Base-by-base conservation (phyloP, 2,113 vertebrate species). In the Phoxinus phoxinus region DNA sequence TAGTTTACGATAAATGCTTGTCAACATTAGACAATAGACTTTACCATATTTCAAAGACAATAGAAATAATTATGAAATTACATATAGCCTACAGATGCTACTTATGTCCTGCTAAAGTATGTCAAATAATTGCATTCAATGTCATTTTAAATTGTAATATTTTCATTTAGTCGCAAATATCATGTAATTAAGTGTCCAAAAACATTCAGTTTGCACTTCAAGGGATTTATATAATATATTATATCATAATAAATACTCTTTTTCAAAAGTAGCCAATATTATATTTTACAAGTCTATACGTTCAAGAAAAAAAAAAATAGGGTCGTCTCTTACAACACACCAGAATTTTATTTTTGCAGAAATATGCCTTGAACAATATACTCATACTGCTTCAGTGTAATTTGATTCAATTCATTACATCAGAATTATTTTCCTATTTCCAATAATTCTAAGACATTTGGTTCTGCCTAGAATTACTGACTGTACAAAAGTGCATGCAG, bases 401-500 rank as follows among this genome's bases (percentile, higher is more conserved):
- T 46, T 46, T 15, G 1, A 48, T 46, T 46, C 6, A 17, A 12
- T 63, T 6, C 2, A 80, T 27, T 63, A 25, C 15, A 63, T 80
- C 15, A 5, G 27, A 65, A 46, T 81, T 17, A 65, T 81, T 41
- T 15, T 81, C 76, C 10, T 46, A 19, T 46, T 3, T 65, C 13
- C 37, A 61, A 61, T 32, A 58, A 21, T 21, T 58, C 27, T 32
- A 23, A 41, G 21, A 13, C 4, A 25, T 81, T 5, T 59, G 12
- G 5, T 46, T 67, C 17, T 48, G 37, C 79, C 25, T 63, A 81
- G 5, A 48, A 65, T 48, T 63, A 19, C 37, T 53, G n/a, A 30
- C 23, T 51, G 56, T 82, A 69, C 80, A 69, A 69, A 82, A 82
- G 80, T 82, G 80, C 80, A 69, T 9, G 25, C 9, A 13, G 46